These are phyloP conservation scores for Tryphoninae sp. DNA, from an alignment of 2,888 invertebrate species.

Conservation along the genomic window DNA sequence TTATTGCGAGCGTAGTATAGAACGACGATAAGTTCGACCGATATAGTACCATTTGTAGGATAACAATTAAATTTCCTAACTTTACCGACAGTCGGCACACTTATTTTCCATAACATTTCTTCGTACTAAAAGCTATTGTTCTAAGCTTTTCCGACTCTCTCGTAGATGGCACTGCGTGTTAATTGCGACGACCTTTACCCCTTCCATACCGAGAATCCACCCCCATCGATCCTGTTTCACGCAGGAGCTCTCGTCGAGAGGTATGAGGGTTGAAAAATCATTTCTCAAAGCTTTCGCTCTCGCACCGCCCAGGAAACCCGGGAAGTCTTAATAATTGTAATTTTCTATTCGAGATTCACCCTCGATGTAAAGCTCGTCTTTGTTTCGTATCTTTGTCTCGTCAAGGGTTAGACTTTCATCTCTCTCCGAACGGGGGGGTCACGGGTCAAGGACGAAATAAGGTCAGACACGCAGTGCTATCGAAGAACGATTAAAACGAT, in stretches of 20 bases:
- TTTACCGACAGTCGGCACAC: not conserved
- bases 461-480: constrained; percentile 15
- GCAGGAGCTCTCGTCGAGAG: constrained; percentile 35
- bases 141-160: not conserved
- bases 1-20: too few species aligned
- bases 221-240: constrained; percentile 49
- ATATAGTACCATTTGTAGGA: not conserved
- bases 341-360: constrained; percentile 33
- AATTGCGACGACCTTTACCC: constrained; percentile 22
- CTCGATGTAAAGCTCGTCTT: constrained; percentile 1
- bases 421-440: constrained; percentile 15
- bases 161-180: constrained; percentile 24
- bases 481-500: constrained; percentile 55
- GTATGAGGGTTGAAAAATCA: constrained; percentile 18
- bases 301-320: not conserved
- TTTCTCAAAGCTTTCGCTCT: constrained; percentile 31
- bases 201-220: constrained; percentile 22
- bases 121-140: not conserved
- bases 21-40: not conserved
- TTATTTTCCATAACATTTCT: not conserved
- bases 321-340: constrained; percentile 34
- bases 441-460: constrained; percentile 40
- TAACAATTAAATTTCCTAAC: not conserved
- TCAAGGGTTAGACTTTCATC: not conserved
- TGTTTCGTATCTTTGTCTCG: not conserved